Evolutionary conservation across 2,888 invertebrate genomes (phyloP).

Genomic region (Amphipyra berbera): DNA sequence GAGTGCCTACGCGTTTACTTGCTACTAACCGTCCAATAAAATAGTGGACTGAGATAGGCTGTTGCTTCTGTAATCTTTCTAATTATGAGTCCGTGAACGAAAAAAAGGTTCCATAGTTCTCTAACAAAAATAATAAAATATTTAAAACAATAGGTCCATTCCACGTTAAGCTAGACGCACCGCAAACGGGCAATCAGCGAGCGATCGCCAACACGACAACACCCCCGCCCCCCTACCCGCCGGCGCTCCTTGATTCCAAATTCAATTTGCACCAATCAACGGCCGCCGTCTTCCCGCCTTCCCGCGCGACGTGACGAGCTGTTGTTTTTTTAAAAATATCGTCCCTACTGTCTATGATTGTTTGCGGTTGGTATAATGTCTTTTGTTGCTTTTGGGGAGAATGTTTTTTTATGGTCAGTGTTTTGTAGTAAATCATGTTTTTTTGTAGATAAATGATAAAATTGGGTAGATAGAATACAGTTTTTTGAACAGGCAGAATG

Average conservation of each 20-base stretch:
- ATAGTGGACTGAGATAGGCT: too few species aligned
- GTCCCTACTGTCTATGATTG: conserved; percentile 56
- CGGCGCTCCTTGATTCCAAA: conserved; percentile 84
- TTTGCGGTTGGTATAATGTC: conserved; percentile 60
- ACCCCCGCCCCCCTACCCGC: conserved; percentile 63
- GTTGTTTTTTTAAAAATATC: conserved; percentile 60
- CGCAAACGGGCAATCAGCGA: conserved; percentile 89
- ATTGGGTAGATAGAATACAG: neutral
- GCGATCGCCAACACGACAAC: conserved; percentile 89
- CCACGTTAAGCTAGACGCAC: conserved; percentile 75
- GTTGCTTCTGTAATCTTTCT: too few species aligned
- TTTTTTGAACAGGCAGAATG: neutral
- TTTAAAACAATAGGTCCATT: conserved; percentile 59
- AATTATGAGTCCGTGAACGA: too few species aligned
- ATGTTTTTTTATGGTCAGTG: conserved; percentile 1
- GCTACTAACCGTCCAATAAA: too few species aligned
- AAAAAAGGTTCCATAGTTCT: neutral
- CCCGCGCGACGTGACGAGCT: conserved; percentile 80
- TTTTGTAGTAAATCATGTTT: conserved; percentile 1
- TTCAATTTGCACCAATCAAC: conserved; percentile 90
- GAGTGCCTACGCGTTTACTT: too few species aligned
- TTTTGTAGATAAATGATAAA: neutral
- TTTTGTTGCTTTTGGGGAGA: conserved; percentile 44
- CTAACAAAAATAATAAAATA: conserved; percentile 3
- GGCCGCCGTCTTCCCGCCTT: conserved; percentile 88